These are phyloP conservation scores for Diprion similis DNA, from an alignment of 1,140 invertebrate species.

Conservation along the genomic window DNA sequence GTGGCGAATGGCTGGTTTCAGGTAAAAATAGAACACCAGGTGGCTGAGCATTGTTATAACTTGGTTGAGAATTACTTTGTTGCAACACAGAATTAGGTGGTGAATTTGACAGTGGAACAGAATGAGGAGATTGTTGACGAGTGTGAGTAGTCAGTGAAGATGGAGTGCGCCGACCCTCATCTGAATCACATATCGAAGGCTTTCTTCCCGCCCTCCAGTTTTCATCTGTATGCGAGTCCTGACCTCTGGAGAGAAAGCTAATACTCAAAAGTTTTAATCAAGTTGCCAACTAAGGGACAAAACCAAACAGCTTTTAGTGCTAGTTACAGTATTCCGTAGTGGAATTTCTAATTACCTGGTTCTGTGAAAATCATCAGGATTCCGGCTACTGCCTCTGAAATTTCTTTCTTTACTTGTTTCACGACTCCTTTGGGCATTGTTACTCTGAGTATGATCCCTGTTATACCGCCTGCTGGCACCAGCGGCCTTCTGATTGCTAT, in stretches of 20 bases:
- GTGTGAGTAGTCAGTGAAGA: constrained; percentile 28
- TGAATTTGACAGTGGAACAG: constrained; percentile 22
- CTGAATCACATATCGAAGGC: constrained; percentile 50
- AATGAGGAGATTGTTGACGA: constrained; percentile 21
- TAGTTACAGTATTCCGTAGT: neutral
- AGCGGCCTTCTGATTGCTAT: constrained; percentile 54
- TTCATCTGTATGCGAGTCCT: constrained; percentile 45
- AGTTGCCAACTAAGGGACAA: too few relatives aligned
- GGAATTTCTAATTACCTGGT: constrained; percentile 38
- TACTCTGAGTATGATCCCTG: constrained; percentile 44
- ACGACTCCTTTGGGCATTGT: constrained; percentile 49
- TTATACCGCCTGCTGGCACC: constrained; percentile 34
- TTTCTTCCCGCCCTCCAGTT: constrained; percentile 58
- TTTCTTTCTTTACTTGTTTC: constrained; percentile 58
- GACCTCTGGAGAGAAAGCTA: constrained; percentile 25
- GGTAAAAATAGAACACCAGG: constrained; percentile 56
- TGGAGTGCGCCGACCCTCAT: constrained; percentile 49
- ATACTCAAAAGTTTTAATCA: neutral
- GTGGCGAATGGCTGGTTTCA: constrained; percentile 45
- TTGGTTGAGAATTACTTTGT: constrained; percentile 32
- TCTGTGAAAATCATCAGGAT: constrained; percentile 46
- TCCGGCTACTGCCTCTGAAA: constrained; percentile 44
- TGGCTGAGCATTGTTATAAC: constrained; percentile 41
- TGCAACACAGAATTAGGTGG: constrained; percentile 31
- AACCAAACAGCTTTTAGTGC: neutral